A percentile compares a stretch with the other conserved stretches of the same genome.
Conservation (phyloP, 2,888 invertebrate species). For the Melipona bicolor region DNA sequence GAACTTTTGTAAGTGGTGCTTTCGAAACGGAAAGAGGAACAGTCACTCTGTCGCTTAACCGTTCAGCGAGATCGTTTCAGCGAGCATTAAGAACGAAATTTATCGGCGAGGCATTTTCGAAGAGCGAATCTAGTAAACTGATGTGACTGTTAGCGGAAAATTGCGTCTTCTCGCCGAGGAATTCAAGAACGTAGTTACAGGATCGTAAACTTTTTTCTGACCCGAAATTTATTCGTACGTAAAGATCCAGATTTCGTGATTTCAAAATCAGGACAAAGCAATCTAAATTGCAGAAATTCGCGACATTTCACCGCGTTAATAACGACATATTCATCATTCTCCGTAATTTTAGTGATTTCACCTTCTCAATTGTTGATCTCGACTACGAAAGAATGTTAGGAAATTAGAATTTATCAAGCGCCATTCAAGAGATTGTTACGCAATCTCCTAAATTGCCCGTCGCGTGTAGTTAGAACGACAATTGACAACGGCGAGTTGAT, state of each 20-base stretch:
- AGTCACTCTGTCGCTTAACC: conserved; percentile 12
- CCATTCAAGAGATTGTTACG: not conserved
- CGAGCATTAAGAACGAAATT: not conserved
- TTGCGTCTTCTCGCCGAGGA: not conserved
- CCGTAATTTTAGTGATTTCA: not conserved
- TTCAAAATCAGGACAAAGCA: no score
- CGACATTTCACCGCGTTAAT: not conserved
- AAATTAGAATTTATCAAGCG: not conserved
- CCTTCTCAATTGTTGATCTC: not conserved
- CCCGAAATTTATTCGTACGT: not conserved
- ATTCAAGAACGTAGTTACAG: no score
- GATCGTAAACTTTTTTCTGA: not conserved
- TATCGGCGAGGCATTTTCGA: not conserved
- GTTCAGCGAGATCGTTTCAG: conserved; percentile 9
- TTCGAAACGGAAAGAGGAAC: conserved; percentile 53
- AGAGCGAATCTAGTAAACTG: not conserved
- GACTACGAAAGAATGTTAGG: not conserved
- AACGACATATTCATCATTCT: not conserved
- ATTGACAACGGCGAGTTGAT: conserved; percentile 9
- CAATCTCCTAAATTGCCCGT: not conserved
- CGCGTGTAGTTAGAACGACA: not conserved
- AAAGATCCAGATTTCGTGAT: no score
- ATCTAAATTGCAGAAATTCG: not conserved
- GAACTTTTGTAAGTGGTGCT: conserved; percentile 50
- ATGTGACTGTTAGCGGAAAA: no score